Conservation (phyloP, 2,888 invertebrate species). For the Ecliptopera silaceata region DNA sequence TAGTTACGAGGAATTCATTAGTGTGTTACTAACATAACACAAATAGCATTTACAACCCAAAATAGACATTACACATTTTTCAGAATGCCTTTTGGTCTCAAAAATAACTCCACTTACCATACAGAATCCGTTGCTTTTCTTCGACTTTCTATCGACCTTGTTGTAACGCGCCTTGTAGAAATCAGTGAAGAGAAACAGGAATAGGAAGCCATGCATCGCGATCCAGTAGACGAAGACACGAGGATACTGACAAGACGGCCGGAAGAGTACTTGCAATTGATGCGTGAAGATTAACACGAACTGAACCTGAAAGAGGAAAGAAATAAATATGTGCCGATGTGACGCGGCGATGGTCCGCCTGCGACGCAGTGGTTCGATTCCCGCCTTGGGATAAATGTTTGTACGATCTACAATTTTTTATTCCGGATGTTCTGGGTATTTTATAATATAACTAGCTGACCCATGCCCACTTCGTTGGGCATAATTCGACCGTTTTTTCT, state of each 20-base stretch:
- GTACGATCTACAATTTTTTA: no score
- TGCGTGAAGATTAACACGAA: slow-evolving; percentile 96
- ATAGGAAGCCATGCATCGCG: slow-evolving; percentile 95
- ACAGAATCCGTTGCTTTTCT: slow-evolving; percentile 79
- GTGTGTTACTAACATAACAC: no score
- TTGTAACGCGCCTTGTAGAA: slow-evolving; percentile 95
- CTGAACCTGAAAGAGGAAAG: slow-evolving; percentile 86
- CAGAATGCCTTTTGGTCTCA: not conserved
- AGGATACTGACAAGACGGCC: slow-evolving; percentile 96
- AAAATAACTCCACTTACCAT: slow-evolving; percentile 84
- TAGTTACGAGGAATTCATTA: no score
- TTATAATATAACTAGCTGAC: no score
- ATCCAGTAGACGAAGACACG: slow-evolving; percentile 96
- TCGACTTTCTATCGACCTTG: slow-evolving; percentile 59
- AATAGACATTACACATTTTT: not conserved
- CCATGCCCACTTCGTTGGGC: no score
- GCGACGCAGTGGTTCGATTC: no score
- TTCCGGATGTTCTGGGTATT: no score
- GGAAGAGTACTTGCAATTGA: slow-evolving; percentile 95
- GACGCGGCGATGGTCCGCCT: no score
- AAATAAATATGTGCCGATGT: no score
- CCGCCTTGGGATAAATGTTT: no score
- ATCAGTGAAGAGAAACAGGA: slow-evolving; percentile 96
- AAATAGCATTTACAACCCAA: no score
- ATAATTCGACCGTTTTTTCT: no score